Percentiles rank a stretch among this genome's conserved stretches.
Conservation (phyloP, 2,113 vertebrate genomes). For the Tachysurus vachellii region DNA sequence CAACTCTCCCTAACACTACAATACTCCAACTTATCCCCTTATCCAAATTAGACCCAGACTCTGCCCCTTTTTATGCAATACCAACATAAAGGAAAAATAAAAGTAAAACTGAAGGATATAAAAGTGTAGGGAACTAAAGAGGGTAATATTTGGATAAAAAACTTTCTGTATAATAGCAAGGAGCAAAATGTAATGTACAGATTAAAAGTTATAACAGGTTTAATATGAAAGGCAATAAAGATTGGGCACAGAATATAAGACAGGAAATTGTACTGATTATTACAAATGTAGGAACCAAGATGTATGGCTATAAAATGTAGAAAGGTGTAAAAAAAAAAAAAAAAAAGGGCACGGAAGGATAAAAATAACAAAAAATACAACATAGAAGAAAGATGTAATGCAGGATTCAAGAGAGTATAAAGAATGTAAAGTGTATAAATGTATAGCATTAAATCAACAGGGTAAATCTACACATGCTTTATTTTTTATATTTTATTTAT, state of each 20-base stretch:
- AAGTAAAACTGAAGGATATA: not conserved
- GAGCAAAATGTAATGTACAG: not conserved
- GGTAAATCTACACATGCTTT: not conserved
- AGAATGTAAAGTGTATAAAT: not conserved
- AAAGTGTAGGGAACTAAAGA: not conserved
- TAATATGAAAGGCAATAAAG: not conserved
- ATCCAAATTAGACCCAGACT: too few species aligned
- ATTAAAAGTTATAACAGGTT: not conserved
- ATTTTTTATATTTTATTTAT: not conserved
- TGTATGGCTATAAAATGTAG: not conserved
- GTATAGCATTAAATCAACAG: not conserved
- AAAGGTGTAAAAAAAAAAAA: not conserved
- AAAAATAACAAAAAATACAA: not conserved
- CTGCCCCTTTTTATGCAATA: too few species aligned
- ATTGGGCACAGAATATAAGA: not conserved
- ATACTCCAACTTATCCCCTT: too few species aligned
- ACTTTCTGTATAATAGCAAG: not conserved
- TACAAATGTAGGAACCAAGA: not conserved
- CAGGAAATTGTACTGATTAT: not conserved
- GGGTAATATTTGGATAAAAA: not conserved
- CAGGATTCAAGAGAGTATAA: not conserved
- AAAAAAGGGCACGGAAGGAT: not conserved
- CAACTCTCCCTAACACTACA: too few species aligned
- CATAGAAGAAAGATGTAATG: not conserved
- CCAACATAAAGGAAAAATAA: not conserved